Evolutionary conservation across 2,113 vertebrate species (phyloP).

Genomic region (cat (Felis catus)): DNA sequence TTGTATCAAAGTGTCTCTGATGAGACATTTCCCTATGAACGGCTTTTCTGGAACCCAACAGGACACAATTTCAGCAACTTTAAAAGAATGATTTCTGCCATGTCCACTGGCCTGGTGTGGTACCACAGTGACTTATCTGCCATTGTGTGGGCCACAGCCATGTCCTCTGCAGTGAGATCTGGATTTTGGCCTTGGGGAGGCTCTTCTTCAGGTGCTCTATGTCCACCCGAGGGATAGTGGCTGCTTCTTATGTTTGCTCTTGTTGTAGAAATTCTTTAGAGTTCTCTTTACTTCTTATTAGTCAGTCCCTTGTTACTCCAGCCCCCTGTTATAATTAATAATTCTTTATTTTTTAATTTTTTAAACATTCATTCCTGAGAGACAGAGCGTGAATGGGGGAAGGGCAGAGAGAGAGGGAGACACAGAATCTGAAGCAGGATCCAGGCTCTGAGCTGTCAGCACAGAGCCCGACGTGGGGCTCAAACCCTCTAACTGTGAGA

Average conservation of each 20-base stretch:
- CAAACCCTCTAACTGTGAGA: too few species aligned
- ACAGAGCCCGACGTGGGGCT: too few species aligned
- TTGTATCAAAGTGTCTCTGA: background rate
- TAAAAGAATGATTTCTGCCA: background rate
- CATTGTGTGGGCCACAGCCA: too few species aligned
- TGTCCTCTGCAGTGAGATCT: background rate
- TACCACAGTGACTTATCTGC: background rate
- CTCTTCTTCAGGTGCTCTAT: background rate
- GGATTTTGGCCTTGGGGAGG: background rate
- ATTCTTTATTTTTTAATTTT: background rate
- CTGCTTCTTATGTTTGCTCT: background rate
- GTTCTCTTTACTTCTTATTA: background rate
- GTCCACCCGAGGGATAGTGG: background rate
- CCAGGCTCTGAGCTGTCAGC: too few species aligned
- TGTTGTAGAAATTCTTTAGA: background rate
- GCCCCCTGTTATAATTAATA: background rate
- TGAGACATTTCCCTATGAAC: background rate
- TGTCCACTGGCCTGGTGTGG: background rate
- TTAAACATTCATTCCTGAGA: too few species aligned
- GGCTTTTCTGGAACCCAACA: background rate
- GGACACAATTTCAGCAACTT: background rate
- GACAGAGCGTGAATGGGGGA: too few species aligned
- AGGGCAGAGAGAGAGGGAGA: too few species aligned
- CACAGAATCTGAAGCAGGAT: too few species aligned
- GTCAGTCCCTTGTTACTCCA: background rate